Base-by-base conservation (phyloP, 2,113 vertebrate genomes). In the Litocranius walleri region DNA sequence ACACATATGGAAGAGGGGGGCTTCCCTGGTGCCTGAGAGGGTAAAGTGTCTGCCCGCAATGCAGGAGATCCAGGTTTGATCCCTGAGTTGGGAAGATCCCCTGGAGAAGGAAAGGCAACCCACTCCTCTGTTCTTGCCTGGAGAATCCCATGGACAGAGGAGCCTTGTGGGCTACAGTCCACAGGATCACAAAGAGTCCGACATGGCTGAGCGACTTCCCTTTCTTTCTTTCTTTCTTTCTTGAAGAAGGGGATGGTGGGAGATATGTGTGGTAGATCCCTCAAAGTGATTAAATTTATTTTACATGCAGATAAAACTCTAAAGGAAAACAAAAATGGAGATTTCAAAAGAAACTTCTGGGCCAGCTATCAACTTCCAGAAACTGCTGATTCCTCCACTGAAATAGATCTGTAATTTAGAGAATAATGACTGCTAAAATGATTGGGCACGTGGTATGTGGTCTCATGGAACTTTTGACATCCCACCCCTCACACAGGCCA, bases 361-460 rank as follows among this genome's bases (percentile, higher is more conserved):
- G 61, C 33, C 90, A 95, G 95, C 61, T 29, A 88, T 95, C 90
- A 54, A 45, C 90, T 96, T 93, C 43, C 43, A 97, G 89, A 94
- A 98, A 96, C 64, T 91, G 90, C 90, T 98, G 97, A 95, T 88
- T 80, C 64, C 1, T 74, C 12, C 8, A 23, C 61, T 57, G 29
- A 97, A 94, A 95, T 29, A 83, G 25, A 48, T 87, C 94, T 98
- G 30, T 98, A 97, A 98, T 98, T 98, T 97, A 94, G 97, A 30
- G 92, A 97, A 84, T 19, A 50, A 50, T 93, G 81, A 92, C 93
- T 95, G 77, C 67, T 91, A 48, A 92, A 93, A 97, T 4, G 27
- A 96, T 40, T 94, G 71, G 61, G 93, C 83, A 86, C 84, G 43
- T 36, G 90, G 91, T 97, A 88, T 90, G 91, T 83, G 92, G 83